phyloP scores from a whole-genome alignment of 2,113 vertebrate genomes.

The Corythaeola cristata region DNA sequence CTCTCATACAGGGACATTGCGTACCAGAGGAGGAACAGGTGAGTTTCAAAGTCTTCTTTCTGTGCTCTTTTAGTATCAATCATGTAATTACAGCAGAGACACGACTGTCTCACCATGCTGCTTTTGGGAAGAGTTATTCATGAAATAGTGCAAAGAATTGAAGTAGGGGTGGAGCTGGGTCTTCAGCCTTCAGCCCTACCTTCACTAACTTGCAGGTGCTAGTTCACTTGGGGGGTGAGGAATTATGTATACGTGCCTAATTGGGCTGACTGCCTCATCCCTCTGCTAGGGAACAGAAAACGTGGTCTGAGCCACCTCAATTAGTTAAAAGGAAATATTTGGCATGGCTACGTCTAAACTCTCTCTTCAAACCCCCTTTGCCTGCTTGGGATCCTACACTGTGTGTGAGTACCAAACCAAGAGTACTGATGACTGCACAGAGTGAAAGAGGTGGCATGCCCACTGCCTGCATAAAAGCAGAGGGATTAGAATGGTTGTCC shows the following conservation, averaged over 20 bases:
- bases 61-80: background rate
- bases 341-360: background rate
- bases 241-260: background rate
- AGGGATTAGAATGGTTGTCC: background rate
- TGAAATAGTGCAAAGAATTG: background rate
- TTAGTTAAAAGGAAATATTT: background rate
- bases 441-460: background rate
- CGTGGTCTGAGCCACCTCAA: background rate
- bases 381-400: background rate
- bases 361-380: background rate
- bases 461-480: background rate
- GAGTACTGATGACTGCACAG: background rate
- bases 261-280: background rate
- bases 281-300: background rate
- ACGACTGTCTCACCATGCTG: background rate
- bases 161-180: background rate
- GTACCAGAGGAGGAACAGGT: slow-evolving; percentile 92
- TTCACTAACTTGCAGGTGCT: background rate
- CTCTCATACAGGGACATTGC: slow-evolving; percentile 89
- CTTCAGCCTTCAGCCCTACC: background rate
- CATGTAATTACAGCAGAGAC: background rate
- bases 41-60: background rate
- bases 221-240: background rate
- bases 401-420: background rate
- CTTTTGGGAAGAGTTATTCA: background rate